Conservation (phyloP, 2,888 invertebrate genomes). For the Galerucella pusilla region DNA sequence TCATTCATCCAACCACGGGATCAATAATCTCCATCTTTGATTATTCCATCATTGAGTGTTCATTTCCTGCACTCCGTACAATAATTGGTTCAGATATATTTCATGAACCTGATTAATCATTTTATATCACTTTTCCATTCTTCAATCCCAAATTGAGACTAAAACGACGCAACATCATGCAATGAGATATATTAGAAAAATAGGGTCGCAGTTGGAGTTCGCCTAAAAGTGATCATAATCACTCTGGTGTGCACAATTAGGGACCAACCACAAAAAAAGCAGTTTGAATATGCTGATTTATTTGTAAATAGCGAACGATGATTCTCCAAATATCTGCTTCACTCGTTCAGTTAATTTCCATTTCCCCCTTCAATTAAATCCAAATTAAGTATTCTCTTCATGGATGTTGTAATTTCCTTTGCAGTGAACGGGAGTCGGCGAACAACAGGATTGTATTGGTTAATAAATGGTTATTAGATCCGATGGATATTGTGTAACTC, state of each 20-base stretch:
- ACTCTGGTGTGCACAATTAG: not conserved
- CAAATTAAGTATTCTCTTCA: constrained; percentile 42
- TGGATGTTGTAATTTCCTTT: constrained; percentile 43
- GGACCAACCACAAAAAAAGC: constrained; percentile 11
- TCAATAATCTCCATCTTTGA: too few species aligned
- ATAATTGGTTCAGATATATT: too few species aligned
- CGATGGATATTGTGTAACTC: constrained; percentile 3
- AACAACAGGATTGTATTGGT: constrained; percentile 15
- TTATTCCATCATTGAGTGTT: too few species aligned
- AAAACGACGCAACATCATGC: too few species aligned
- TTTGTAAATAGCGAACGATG: constrained; percentile 10
- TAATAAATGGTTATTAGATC: not conserved
- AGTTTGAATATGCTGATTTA: constrained; percentile 23
- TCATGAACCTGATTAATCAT: too few species aligned
- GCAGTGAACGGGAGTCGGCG: constrained; percentile 8
- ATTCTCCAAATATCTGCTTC: constrained; percentile 16
- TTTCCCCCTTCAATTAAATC: constrained; percentile 40
- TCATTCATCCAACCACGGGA: too few species aligned
- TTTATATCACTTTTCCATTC: too few species aligned
- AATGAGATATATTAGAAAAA: too few species aligned
- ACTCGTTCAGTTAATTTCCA: constrained; percentile 27
- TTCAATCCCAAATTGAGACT: too few species aligned
- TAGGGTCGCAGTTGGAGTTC: too few species aligned
- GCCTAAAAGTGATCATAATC: not conserved
- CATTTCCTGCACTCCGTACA: too few species aligned